A percentile compares a stretch with the other conserved stretches of the same genome.
Conservation (phyloP, 2,888 invertebrate species). For the Timema podura region DNA sequence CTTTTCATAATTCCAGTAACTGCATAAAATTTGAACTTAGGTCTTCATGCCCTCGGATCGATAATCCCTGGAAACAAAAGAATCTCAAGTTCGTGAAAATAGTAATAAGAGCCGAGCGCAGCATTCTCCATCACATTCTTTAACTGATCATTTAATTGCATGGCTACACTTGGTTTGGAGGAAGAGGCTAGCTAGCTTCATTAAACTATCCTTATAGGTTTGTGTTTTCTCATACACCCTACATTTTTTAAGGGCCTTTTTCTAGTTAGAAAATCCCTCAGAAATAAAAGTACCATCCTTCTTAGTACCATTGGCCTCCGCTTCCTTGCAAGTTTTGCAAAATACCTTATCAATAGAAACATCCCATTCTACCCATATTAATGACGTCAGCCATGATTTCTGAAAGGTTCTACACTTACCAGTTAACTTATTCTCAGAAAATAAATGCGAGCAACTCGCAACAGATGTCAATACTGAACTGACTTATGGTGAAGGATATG, state of each 20-base stretch:
- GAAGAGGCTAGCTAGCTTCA: background rate
- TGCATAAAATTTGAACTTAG: background rate
- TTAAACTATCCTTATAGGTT: background rate
- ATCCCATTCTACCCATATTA: background rate
- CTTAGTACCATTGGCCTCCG: constrained; percentile 6
- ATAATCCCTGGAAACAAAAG: constrained; percentile 2
- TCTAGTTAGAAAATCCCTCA: constrained; percentile 16
- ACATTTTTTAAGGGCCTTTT: constrained; percentile 13
- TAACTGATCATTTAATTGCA: background rate
- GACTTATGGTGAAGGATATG: background rate
- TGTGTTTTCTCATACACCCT: background rate
- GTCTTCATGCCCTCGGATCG: background rate
- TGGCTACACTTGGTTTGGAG: background rate
- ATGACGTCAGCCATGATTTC: background rate
- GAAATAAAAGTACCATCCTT: constrained; percentile 1
- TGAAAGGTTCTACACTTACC: no score
- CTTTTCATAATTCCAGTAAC: background rate
- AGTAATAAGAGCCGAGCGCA: background rate
- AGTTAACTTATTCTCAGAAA: no score
- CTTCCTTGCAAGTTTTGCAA: constrained; percentile 9
- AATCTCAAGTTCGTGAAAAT: constrained; percentile 3
- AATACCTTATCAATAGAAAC: background rate
- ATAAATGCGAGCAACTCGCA: background rate
- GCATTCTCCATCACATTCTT: background rate
- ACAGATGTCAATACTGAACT: background rate